These are phyloP conservation scores for Botia almorhae DNA, from an alignment of 2,797 vertebrate genomes.

Conservation along the genomic window DNA sequence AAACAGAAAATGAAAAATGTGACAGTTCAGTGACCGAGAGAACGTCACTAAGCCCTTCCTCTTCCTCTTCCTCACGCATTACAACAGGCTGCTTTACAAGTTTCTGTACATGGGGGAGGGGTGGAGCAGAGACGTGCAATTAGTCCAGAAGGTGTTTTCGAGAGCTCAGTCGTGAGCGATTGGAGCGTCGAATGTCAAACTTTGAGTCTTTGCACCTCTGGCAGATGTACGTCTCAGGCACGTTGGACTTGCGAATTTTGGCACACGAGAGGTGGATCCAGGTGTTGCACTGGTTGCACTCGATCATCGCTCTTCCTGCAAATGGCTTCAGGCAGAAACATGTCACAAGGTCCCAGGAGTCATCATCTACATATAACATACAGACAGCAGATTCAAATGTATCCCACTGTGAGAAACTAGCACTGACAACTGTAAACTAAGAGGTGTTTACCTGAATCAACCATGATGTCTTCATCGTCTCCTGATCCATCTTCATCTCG, in stretches of 20 bases:
- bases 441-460: slow-evolving; percentile 87
- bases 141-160: slow-evolving; percentile 85
- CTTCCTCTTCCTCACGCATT: not conserved
- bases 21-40: not conserved
- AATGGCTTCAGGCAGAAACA: slow-evolving; percentile 99
- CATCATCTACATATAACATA: slow-evolving; percentile 83
- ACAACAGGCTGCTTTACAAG: not conserved
- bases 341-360: slow-evolving; percentile 97
- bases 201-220: slow-evolving; percentile 93
- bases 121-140: slow-evolving; percentile 36
- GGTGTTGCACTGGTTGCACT: slow-evolving; percentile 94
- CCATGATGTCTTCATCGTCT: slow-evolving; percentile 98
- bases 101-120: slow-evolving; percentile 7
- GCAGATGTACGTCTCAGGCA: slow-evolving; percentile 94
- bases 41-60: slow-evolving; percentile 9
- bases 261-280: slow-evolving; percentile 98
- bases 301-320: slow-evolving; percentile 95
- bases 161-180: slow-evolving; percentile 89
- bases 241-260: slow-evolving; percentile 96
- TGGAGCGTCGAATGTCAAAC: slow-evolving; percentile 90
- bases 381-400: not conserved
- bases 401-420: not conserved
- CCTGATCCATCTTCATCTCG: slow-evolving; percentile 92
- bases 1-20: slow-evolving; percentile 36
- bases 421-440: not conserved